phyloP scores from a whole-genome alignment of 2,113 vertebrate genomes.

The Lampris incognitus region DNA sequence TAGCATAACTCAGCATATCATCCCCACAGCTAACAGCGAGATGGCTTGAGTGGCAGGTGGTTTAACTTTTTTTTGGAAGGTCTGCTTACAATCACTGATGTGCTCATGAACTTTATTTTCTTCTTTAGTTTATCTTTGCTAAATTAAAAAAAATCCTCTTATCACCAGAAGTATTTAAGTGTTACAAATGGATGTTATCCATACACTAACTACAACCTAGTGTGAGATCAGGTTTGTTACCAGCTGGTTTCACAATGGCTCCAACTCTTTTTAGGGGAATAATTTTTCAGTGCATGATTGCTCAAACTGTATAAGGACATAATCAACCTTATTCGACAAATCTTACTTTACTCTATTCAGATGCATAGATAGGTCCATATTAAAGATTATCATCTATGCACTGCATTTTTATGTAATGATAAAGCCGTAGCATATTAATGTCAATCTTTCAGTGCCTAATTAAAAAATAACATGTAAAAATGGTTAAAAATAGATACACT shows the following conservation, averaged over 20 bases:
- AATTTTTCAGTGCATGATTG: neutral
- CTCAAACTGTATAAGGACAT: neutral
- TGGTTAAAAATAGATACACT: slow-evolving; percentile 5
- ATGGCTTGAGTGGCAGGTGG: neutral
- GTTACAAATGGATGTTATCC: no score
- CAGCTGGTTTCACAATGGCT: neutral
- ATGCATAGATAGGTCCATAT: neutral
- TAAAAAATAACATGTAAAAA: neutral
- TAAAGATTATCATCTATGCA: neutral
- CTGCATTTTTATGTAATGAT: neutral
- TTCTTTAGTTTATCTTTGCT: no score
- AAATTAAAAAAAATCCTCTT: neutral
- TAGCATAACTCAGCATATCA: slow-evolving; percentile 22
- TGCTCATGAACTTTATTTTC: slow-evolving; percentile 13
- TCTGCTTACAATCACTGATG: slow-evolving; percentile 8
- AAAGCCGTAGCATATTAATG: neutral
- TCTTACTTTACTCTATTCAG: no score
- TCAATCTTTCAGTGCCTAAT: slow-evolving; percentile 25
- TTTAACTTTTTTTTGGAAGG: slow-evolving; percentile 7
- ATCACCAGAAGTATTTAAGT: neutral
- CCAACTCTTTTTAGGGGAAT: neutral
- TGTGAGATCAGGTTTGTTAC: neutral
- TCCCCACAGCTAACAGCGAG: slow-evolving; percentile 38
- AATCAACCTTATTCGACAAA: neutral
- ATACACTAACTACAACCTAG: no score